Percentiles rank a stretch among this genome's conserved stretches.
Conservation (phyloP, 2,113 vertebrate genomes). For the Arenaria interpres region DNA sequence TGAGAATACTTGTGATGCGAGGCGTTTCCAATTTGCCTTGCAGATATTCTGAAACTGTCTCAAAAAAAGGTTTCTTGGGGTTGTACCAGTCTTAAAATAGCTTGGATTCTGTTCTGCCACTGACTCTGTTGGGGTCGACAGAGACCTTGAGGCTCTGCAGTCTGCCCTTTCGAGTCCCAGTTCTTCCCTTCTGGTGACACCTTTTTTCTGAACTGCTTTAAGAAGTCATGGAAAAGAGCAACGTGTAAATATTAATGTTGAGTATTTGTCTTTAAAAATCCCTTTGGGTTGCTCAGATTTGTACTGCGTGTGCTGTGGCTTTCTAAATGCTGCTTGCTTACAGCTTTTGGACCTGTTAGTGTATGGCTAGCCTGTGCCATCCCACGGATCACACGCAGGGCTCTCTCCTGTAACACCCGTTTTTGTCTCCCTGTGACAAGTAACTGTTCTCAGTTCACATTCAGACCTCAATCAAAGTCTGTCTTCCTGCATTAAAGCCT, state of each 20-base stretch:
- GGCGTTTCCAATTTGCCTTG: slow-evolving; percentile 56
- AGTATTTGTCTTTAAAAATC: slow-evolving; percentile 28
- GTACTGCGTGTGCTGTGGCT: neutral
- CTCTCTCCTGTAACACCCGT: neutral
- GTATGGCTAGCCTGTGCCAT: fast-evolving
- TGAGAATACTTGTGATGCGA: slow-evolving; percentile 17
- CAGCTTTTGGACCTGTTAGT: neutral
- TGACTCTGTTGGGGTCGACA: neutral
- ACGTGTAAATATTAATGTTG: slow-evolving; percentile 54
- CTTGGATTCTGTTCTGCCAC: neutral
- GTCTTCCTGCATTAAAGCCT: neutral
- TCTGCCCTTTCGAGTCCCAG: slow-evolving; percentile 30
- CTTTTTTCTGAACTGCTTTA: neutral
- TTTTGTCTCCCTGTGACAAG: neutral
- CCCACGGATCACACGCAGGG: neutral
- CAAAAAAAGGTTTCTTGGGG: slow-evolving; percentile 39
- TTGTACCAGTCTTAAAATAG: slow-evolving; percentile 56
- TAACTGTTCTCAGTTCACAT: neutral
- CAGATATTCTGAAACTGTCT: slow-evolving; percentile 55
- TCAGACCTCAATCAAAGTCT: neutral
- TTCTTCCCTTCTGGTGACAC: slow-evolving; percentile 8
- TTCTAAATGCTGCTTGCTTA: neutral
- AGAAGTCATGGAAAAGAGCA: slow-evolving; percentile 38
- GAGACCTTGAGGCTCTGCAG: neutral
- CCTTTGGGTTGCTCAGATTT: neutral